phyloP scores from a whole-genome alignment of 37 sponge, comb jelly and placozoan species.

The Chondrosia reniformis region DNA sequence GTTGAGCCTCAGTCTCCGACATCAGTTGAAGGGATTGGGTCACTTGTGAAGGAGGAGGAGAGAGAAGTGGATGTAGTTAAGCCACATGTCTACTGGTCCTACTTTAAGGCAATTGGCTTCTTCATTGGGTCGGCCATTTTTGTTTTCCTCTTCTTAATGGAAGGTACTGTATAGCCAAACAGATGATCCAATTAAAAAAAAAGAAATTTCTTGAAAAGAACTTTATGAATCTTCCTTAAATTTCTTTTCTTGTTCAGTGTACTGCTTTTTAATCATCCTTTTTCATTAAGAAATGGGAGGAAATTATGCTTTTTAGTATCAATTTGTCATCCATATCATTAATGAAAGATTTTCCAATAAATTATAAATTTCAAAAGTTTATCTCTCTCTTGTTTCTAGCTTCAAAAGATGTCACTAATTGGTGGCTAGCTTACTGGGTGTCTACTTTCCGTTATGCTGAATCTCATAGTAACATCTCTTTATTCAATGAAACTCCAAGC shows the following conservation, averaged over 20 bases:
- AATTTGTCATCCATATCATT: too few relatives aligned
- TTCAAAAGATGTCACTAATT: conserved; percentile 72
- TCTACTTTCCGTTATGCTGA: conserved; percentile 2
- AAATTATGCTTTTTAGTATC: too few relatives aligned
- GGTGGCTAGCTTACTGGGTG: conserved; percentile 92
- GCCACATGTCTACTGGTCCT: conserved; percentile 83
- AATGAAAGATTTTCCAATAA: too few relatives aligned
- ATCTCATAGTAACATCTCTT: neutral
- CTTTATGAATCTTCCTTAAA: too few relatives aligned
- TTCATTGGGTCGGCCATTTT: conserved; percentile 66
- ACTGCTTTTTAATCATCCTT: too few relatives aligned
- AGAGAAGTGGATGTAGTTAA: conserved; percentile 81
- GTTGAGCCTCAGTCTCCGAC: too few relatives aligned
- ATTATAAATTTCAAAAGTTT: too few relatives aligned
- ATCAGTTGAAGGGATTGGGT: neutral
- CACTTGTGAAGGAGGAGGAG: conserved; percentile 87
- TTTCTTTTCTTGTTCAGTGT: too few relatives aligned
- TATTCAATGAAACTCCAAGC: neutral
- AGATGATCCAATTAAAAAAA: too few relatives aligned
- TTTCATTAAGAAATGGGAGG: too few relatives aligned
- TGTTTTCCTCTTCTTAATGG: conserved; percentile 84
- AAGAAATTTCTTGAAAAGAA: too few relatives aligned
- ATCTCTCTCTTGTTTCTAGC: conserved; percentile 27
- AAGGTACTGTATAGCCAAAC: conserved; percentile 46
- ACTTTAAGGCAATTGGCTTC: conserved; percentile 80